Conservation (phyloP, 2,797 vertebrate species). For the Perodicticus potto region DNA sequence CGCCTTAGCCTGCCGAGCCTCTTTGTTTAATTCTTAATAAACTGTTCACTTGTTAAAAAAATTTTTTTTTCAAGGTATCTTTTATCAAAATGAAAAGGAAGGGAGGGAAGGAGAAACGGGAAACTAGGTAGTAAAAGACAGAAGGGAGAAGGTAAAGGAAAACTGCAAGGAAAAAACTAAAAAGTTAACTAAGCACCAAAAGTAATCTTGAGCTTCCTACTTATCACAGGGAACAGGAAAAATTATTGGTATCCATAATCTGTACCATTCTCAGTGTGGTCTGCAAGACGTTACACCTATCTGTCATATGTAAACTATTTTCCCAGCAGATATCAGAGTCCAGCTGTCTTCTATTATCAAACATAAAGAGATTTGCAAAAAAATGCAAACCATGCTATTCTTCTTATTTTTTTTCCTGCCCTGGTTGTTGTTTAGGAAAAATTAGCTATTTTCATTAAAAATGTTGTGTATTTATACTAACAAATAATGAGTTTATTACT, state of each 20-base stretch:
- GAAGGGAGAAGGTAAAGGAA: neutral
- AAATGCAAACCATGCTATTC: neutral
- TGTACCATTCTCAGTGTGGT: neutral
- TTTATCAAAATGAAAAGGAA: neutral
- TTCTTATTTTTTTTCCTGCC: neutral
- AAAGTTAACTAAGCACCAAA: constrained; percentile 21
- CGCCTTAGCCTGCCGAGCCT: too few relatives aligned
- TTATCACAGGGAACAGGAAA: neutral
- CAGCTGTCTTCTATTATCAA: neutral
- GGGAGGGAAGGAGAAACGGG: neutral
- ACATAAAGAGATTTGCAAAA: neutral
- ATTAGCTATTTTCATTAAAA: constrained; percentile 24
- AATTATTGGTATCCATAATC: neutral
- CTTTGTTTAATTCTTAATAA: too few relatives aligned
- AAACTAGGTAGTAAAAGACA: neutral
- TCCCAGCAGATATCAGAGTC: neutral
- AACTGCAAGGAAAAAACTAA: neutral
- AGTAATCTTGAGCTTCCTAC: neutral
- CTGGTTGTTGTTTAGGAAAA: neutral
- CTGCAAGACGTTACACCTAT: neutral
- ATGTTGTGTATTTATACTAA: neutral
- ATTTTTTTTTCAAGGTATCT: neutral
- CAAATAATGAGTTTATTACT: neutral
- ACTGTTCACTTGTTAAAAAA: too few relatives aligned
- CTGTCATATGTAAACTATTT: neutral